phyloP scores from a whole-genome alignment of 2,797 vertebrate genomes.

The Gallinago solitaria region DNA sequence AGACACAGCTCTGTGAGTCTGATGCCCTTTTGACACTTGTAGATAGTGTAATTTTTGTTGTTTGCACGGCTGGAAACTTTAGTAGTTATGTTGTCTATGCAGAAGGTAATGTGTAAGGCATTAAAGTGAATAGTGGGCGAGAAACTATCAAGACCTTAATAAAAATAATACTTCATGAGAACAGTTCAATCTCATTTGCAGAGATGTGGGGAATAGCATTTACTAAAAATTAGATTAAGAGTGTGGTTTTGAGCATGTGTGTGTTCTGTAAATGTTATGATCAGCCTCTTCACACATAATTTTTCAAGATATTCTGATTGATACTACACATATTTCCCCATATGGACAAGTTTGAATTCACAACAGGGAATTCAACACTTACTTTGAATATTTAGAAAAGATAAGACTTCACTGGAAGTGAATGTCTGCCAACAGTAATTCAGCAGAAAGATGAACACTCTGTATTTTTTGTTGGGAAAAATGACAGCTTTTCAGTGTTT shows the following conservation, averaged over 20 bases:
- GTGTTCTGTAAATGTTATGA: constrained; percentile 68
- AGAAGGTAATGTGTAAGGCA: not conserved
- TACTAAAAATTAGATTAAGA: constrained; percentile 17
- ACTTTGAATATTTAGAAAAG: constrained; percentile 55
- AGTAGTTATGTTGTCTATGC: not conserved
- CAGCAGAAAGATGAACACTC: constrained; percentile 3
- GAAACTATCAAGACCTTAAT: not conserved
- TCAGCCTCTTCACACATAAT: constrained; percentile 60
- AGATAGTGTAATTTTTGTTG: not conserved
- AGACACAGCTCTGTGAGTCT: not conserved
- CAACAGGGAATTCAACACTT: constrained; percentile 53
- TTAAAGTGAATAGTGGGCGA: not conserved
- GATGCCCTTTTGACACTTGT: not conserved
- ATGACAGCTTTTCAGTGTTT: constrained; percentile 44
- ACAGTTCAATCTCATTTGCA: not conserved
- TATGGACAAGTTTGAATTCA: constrained; percentile 63
- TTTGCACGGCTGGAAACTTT: not conserved
- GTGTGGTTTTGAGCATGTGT: constrained; percentile 23
- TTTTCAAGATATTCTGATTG: constrained; percentile 60
- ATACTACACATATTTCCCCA: constrained; percentile 54
- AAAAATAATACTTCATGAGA: not conserved
- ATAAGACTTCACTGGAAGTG: constrained; percentile 7
- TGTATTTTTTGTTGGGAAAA: constrained; percentile 5
- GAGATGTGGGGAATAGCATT: not conserved
- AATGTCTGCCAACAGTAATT: constrained; percentile 60